Conservation (phyloP, 2,888 invertebrate genomes). For the Xiphydria camelus region DNA sequence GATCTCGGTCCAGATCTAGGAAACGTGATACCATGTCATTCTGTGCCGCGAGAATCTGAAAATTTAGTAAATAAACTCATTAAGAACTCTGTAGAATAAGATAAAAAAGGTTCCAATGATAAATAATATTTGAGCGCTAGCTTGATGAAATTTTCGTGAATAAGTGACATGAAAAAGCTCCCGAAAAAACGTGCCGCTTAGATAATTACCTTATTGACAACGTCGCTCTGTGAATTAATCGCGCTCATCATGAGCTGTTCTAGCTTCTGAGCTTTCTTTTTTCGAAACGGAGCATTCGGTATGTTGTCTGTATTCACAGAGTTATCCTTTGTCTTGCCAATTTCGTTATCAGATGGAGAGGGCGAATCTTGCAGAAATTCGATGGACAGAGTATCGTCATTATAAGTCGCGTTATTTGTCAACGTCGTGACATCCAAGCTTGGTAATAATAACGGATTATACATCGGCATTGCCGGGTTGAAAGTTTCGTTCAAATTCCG, state of each 20-base stretch:
- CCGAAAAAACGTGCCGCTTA: no score
- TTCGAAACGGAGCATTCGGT: conserved; percentile 48
- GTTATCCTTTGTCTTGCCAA: conserved; percentile 40
- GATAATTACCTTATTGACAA: conserved; percentile 52
- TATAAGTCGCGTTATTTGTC: conserved; percentile 54
- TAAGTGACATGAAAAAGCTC: not conserved
- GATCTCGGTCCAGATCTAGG: conserved; percentile 50
- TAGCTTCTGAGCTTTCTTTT: conserved; percentile 52
- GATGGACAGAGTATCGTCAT: conserved; percentile 51
- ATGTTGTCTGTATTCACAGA: conserved; percentile 42
- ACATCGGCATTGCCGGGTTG: conserved; percentile 19
- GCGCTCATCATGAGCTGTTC: conserved; percentile 53
- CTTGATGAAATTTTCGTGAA: not conserved
- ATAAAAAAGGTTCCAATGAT: not conserved
- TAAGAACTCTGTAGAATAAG: not conserved
- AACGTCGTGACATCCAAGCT: conserved; percentile 43
- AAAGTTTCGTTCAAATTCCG: conserved; percentile 49
- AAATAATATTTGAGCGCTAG: not conserved
- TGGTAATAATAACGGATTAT: conserved; percentile 28
- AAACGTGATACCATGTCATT: conserved; percentile 52
- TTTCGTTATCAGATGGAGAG: conserved; percentile 42
- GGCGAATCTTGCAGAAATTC: conserved; percentile 49
- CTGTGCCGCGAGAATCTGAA: conserved; percentile 51
- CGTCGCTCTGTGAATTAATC: conserved; percentile 53
- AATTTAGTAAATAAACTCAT: not conserved